Base-by-base conservation (phyloP, 1,140 invertebrate species). In the Patella vulgata region DNA sequence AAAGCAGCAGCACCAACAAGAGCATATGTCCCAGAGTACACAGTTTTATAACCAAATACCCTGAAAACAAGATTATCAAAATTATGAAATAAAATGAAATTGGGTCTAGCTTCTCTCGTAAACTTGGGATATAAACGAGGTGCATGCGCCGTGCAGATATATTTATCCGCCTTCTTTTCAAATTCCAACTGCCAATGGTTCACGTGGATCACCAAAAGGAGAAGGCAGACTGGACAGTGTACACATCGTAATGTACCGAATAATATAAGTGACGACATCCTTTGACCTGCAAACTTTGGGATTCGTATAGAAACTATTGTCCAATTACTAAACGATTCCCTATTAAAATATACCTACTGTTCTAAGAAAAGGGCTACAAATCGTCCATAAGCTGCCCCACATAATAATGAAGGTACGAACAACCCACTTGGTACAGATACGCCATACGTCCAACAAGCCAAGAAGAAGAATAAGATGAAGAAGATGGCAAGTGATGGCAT, bases 341-440 rank as follows among this genome's bases (percentile, higher is more conserved):
- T n/a, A n/a, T n/a, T n/a, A n/a, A n/a, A n/a, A 8, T 44, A 12
- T 28, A 70, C 63, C 64, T 62, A 79, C 77, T 68, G 55, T n/a
- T 72, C 55, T 25, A 94, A 82, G 0, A 89, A 79, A 70, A 91
- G 91, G 4, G 85, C 86, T 33, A 96, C 84, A 2, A 98, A 85
- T 63, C 97, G 87, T 9, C 97, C 97, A 94, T 96, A 99, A 1
- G 95, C 93, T 21, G 97, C 95, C 2, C 97, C 97, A 44, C 95
- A 95, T 3, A 99, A 85, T 14, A 99, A 85, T 9, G 91, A 91
- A 1, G 97, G 97, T 79, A 99, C 98, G 78, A 99, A 99, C 21
- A 99, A 87, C 14, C 97, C 97, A 78, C 93, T 91, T 0, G 96
- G 97, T 27, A 99, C 92, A 17, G 92, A 90, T 2, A 98, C 84